These are phyloP conservation scores for Procambarus clarkii DNA, from an alignment of 1,140 invertebrate species.

Conservation along the genomic window DNA sequence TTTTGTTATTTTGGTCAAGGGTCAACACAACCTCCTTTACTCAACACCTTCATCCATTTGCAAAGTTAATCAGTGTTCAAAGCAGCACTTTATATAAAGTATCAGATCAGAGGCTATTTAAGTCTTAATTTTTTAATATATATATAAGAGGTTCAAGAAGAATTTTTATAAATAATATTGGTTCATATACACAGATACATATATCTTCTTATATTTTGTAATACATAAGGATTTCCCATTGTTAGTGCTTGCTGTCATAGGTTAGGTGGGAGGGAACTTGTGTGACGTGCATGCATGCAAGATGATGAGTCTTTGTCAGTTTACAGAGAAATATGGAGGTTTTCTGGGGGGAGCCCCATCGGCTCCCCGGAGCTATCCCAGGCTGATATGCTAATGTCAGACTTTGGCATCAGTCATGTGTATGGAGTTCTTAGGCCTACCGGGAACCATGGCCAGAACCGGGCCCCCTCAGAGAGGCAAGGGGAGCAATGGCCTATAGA, in stretches of 20 bases:
- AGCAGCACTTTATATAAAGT: conserved; percentile 11
- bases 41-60: conserved; percentile 10
- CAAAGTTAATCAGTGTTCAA: conserved; percentile 16
- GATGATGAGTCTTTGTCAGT: neutral
- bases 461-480: too few species aligned
- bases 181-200: conserved; percentile 41
- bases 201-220: conserved; percentile 42
- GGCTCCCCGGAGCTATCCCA: too few species aligned
- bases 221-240: conserved; percentile 26
- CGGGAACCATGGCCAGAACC: too few species aligned
- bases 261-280: conserved; percentile 31
- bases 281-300: neutral
- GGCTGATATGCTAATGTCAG: too few species aligned
- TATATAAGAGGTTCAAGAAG: conserved; percentile 32
- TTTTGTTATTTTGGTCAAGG: neutral
- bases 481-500: too few species aligned
- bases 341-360: too few species aligned
- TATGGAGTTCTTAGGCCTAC: too few species aligned
- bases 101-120: conserved; percentile 29
- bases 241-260: conserved; percentile 19
- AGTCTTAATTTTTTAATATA: conserved; percentile 34
- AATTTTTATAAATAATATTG: conserved; percentile 33
- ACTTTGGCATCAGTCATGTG: too few species aligned
- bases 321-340: neutral
- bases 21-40: neutral